Percentiles rank a stretch among this genome's conserved stretches.
These are phyloP conservation scores for Sinocyclocheilus anshuiensis DNA, from an alignment of 2,113 vertebrate species.

Conservation along the genomic window DNA sequence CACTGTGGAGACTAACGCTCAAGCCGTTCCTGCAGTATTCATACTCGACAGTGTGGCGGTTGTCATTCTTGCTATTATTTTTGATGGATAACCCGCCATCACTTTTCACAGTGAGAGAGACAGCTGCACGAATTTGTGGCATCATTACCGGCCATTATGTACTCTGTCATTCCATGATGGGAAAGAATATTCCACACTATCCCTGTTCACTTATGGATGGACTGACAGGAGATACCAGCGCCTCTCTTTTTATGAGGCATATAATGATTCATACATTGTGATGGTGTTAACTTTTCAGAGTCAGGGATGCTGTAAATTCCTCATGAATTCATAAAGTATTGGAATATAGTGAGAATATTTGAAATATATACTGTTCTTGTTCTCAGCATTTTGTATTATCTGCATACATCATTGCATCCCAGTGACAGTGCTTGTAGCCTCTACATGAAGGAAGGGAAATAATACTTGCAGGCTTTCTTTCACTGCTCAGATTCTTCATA, in stretches of 20 bases:
- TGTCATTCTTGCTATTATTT: constrained; percentile 25
- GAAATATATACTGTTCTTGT: not conserved
- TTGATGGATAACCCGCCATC: constrained; percentile 43
- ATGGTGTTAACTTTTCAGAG: not conserved
- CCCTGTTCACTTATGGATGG: not conserved
- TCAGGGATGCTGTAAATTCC: not conserved
- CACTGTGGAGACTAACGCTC: constrained; percentile 51
- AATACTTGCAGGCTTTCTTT: not conserved
- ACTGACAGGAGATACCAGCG: not conserved
- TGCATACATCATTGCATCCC: not conserved
- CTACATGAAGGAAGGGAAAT: not conserved
- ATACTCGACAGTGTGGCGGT: constrained; percentile 39
- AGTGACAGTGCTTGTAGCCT: not conserved
- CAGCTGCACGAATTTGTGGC: constrained; percentile 37
- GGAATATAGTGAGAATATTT: constrained; percentile 7
- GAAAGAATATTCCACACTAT: constrained; percentile 10
- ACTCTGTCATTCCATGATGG: constrained; percentile 35
- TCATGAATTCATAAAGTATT: constrained; percentile 6
- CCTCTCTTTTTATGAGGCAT: not conserved
- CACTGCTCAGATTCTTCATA: constrained; percentile 1
- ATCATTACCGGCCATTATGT: constrained; percentile 54
- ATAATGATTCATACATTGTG: not conserved
- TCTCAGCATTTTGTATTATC: not conserved
- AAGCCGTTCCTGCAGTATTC: constrained; percentile 46
- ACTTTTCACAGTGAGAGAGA: constrained; percentile 18